These are phyloP conservation scores for Pseudomugil gertrudae DNA, from an alignment of 2,797 vertebrate genomes.

Conservation along the genomic window DNA sequence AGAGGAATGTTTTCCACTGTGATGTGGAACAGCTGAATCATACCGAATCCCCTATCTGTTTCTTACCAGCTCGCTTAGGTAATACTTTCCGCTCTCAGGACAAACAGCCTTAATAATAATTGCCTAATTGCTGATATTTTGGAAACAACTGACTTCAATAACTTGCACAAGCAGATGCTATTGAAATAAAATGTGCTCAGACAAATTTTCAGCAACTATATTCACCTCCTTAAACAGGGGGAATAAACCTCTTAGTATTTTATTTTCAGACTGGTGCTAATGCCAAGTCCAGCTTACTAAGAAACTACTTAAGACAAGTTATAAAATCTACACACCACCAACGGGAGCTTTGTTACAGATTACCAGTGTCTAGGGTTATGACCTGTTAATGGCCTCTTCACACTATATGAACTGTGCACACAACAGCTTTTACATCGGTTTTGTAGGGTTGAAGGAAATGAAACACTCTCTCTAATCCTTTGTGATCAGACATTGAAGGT, in stretches of 20 bases:
- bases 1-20: background rate
- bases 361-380: conserved; percentile 9
- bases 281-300: conserved; percentile 47
- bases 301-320: conserved; percentile 44
- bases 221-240: conserved; percentile 28
- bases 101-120: background rate
- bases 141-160: background rate
- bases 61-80: background rate
- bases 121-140: background rate
- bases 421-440: background rate
- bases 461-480: conserved; percentile 1
- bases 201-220: conserved; percentile 11
- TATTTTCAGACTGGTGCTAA: conserved; percentile 50
- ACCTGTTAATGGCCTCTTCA: conserved; percentile 2
- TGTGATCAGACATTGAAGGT: conserved; percentile 42
- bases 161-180: background rate
- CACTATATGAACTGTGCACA: background rate
- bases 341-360: conserved; percentile 10
- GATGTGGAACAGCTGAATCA: background rate
- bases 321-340: conserved; percentile 34
- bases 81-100: conserved; percentile 2
- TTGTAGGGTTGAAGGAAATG: background rate
- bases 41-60: background rate
- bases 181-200: background rate
- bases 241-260: conserved; percentile 65